Evolutionary conservation across 2,888 invertebrate species (phyloP).

Genomic region (Laothoe populi): DNA sequence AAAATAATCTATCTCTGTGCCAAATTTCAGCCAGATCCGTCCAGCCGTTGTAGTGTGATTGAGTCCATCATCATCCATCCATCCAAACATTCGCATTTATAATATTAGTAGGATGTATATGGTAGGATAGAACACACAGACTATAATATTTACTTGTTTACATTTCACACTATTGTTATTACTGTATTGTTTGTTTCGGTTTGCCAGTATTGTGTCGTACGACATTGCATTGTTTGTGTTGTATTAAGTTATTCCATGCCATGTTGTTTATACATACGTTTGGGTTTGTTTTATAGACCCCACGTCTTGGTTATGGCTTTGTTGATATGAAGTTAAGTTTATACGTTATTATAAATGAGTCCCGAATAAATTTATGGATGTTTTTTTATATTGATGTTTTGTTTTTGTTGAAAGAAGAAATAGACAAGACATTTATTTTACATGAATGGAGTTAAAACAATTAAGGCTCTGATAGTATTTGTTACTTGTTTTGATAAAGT

Average conservation of each 20-base stretch:
- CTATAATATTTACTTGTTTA: not conserved
- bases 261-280: conserved; percentile 18
- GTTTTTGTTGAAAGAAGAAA: no score
- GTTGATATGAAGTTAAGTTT: conserved; percentile 3
- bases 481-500: no score
- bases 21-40: no score
- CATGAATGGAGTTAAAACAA: no score
- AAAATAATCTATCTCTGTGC: no score
- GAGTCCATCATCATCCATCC: no score
- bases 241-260: not conserved
- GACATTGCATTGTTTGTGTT: conserved; percentile 7
- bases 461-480: no score
- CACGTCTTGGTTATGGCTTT: not conserved
- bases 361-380: not conserved
- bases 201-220: conserved; percentile 9
- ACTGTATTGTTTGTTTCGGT: conserved; percentile 15
- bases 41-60: no score
- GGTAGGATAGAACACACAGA: not conserved
- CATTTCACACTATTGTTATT: not conserved
- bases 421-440: no score
- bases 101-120: not conserved
- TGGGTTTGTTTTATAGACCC: conserved; percentile 1
- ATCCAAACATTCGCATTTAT: no score
- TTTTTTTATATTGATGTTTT: no score
- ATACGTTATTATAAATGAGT: not conserved